phyloP scores from a whole-genome alignment of 1,140 invertebrate species.

The Heterodera carotae region DNA sequence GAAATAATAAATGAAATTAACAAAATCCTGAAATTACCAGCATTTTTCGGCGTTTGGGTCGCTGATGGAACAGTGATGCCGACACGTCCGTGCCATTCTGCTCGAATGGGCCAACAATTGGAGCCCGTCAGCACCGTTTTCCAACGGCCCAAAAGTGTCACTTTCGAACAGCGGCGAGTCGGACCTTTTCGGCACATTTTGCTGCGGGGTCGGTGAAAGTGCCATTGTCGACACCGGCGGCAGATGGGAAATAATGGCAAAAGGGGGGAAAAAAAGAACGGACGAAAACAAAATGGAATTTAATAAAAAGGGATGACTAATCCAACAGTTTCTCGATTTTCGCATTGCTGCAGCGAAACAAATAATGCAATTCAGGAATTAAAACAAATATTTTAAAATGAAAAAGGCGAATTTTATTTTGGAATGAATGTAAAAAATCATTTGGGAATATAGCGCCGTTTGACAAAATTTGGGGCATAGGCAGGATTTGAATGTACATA shows the following conservation, averaged over 20 bases:
- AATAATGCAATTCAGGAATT: neutral
- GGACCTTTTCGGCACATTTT: neutral
- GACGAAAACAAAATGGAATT: neutral
- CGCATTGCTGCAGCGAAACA: neutral
- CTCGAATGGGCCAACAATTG: neutral
- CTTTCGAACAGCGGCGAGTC: neutral
- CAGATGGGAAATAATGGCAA: neutral
- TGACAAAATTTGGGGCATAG: no score
- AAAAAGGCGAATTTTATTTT: no score
- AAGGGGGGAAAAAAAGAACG: neutral
- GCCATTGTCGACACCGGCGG: conserved; percentile 14
- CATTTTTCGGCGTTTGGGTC: neutral
- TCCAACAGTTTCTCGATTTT: neutral
- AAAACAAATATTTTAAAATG: no score
- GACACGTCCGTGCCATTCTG: neutral
- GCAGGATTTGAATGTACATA: no score
- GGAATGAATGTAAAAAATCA: no score
- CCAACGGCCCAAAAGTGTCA: neutral
- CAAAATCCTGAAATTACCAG: conserved; percentile 5
- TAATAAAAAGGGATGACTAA: neutral
- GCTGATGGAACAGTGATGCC: conserved; percentile 11
- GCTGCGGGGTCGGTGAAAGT: neutral
- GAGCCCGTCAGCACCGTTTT: neutral
- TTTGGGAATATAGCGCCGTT: no score
- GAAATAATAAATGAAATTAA: no score